Base-by-base conservation (phyloP, 30 jellyfish, hydroid and myxozoan species). In the Clytia hemisphaerica region DNA sequence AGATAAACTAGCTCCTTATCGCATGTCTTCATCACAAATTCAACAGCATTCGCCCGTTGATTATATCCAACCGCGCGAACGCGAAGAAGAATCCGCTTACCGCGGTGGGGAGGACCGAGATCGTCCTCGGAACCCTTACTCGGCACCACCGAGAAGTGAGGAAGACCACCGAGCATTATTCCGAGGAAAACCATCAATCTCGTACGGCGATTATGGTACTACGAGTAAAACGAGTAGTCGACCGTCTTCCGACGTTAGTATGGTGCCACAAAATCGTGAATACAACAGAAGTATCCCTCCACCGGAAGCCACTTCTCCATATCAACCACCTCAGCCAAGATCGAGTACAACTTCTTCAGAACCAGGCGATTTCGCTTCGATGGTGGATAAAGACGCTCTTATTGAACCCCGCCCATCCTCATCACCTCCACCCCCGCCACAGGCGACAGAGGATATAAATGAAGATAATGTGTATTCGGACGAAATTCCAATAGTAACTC, bases 401-500 rank as follows among this genome's bases (percentile, higher is more conserved):
- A 5, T 16, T 3, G 6, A 48, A 19, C 61, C 9, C 3, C 27
- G 6, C 6, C 9, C 21, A 32, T 19, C 27, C 27, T 48, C 9
- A 48, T 5, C 21, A 19, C 21, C 9, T 48, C 61, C 21, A 9
- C 21, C 3, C 31, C 21, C 27, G 31, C 21, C 27, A 29, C 31
- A 29, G 19, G 37, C 65, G 5, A 7, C 29, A 44, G 68, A 37
- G 26, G 33, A 44, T 37, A 22, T 6, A 4, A 44, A 21, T 30
- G 68, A 37, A 18, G 68, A 65, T 7, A 65, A 65, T 28, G 78
- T 65, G 33, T 65, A 37, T 25, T 67, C 44, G 10, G 78, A 65
- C 25, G 78, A 65, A 45, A 65, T 37, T 1, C 78, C 78, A 2
- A 65, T 65, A 1, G 78, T 65, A 10, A 45, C 61, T 0, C 78